Percentiles rank a stretch among this genome's conserved stretches.
These are phyloP conservation scores for Coptodon rendalli DNA, from an alignment of 2,113 vertebrate species.

Conservation along the genomic window DNA sequence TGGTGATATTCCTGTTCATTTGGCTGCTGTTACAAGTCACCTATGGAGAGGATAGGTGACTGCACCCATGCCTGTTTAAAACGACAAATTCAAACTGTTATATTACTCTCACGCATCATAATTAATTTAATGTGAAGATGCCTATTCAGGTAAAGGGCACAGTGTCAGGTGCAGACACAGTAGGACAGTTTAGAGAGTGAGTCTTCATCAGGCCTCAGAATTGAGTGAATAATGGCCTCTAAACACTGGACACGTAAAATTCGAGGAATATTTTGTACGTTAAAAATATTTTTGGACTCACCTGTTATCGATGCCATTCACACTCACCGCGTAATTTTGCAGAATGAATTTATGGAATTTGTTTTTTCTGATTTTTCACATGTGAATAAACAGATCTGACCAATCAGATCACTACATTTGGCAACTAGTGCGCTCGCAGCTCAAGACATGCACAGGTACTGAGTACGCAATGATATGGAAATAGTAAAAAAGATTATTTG, in stretches of 20 bases:
- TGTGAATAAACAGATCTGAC: background rate
- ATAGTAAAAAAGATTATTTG: background rate
- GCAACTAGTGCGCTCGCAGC: background rate
- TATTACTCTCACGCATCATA: background rate
- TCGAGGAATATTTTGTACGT: background rate
- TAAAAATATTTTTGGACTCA: background rate
- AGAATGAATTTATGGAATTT: background rate
- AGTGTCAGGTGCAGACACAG: background rate
- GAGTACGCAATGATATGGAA: rapidly evolving
- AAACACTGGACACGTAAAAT: background rate
- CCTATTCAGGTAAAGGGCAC: background rate
- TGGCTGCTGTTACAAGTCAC: background rate
- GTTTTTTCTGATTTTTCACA: background rate
- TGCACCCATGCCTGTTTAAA: background rate
- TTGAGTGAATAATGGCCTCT: background rate
- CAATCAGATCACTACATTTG: background rate
- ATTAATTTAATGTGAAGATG: background rate
- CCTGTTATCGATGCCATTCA: background rate
- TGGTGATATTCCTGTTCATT: background rate
- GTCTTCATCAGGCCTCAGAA: background rate
- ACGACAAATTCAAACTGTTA: background rate
- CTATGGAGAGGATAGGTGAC: background rate
- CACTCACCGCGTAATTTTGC: rapidly evolving
- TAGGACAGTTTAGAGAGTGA: background rate
- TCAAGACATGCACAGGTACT: background rate